Evolutionary conservation across 2,888 invertebrate species (phyloP).

Genomic region (Andrena flavipes): DNA sequence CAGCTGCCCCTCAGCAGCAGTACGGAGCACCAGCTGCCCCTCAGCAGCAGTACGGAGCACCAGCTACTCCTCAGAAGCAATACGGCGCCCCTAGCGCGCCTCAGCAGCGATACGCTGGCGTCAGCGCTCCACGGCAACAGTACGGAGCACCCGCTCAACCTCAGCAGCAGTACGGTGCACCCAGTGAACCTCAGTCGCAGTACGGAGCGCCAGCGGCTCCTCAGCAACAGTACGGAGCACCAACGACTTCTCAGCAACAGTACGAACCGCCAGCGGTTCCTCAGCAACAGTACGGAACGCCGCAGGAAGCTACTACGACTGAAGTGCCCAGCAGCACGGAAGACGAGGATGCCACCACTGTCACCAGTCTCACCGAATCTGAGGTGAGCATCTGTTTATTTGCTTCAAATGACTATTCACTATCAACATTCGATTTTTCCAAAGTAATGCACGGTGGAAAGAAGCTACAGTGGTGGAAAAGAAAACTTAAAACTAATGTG

Average conservation of each 20-base stretch:
- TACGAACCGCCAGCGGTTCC: conserved; percentile 73
- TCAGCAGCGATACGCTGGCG: conserved; percentile 65
- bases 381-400: conserved; percentile 72
- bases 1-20: conserved; percentile 51
- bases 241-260: conserved; percentile 64
- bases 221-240: conserved; percentile 76
- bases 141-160: conserved; percentile 73
- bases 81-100: conserved; percentile 57
- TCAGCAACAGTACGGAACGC: conserved; percentile 70
- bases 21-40: conserved; percentile 64
- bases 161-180: conserved; percentile 71
- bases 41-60: conserved; percentile 76
- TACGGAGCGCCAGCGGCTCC: conserved; percentile 63
- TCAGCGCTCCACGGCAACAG: conserved; percentile 69
- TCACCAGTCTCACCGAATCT: conserved; percentile 78
- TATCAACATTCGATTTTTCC: too few relatives aligned
- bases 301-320: conserved; percentile 80
- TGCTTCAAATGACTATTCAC: too few relatives aligned
- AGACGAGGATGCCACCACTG: conserved; percentile 80
- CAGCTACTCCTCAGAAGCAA: conserved; percentile 65
- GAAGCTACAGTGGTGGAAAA: too few relatives aligned
- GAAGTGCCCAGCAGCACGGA: conserved; percentile 82
- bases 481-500: too few relatives aligned
- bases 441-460: too few relatives aligned
- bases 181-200: conserved; percentile 58